A percentile compares a stretch with the other conserved stretches of the same genome.
Evolutionary conservation across 1,140 invertebrate species (phyloP).

Genomic region (Mylabris phalerata): DNA sequence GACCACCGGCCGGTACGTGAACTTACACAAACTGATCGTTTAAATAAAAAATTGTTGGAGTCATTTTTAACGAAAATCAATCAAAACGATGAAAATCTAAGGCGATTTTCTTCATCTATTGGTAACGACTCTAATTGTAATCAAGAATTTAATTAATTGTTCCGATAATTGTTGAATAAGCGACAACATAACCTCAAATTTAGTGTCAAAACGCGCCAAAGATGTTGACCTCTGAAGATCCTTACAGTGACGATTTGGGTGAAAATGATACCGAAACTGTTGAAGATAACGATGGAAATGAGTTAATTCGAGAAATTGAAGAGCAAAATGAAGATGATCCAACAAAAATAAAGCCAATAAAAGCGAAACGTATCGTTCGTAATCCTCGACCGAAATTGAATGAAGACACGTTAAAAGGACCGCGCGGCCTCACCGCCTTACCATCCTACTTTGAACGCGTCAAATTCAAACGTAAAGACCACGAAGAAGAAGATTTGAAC

Average conservation of each 20-base stretch:
- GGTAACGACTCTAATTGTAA: background rate
- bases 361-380: slow-evolving; percentile 50
- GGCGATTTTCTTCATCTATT: slow-evolving; percentile 1
- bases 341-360: slow-evolving; percentile 34
- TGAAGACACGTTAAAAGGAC: slow-evolving; percentile 60
- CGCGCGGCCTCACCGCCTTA: slow-evolving; percentile 70
- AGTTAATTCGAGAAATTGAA: background rate
- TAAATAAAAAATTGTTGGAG: slow-evolving; percentile 55
- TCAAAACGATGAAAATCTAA: slow-evolving; percentile 18
- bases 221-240: slow-evolving; percentile 22
- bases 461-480: slow-evolving; percentile 74
- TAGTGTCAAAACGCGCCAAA: slow-evolving; percentile 1
- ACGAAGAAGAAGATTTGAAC: slow-evolving; percentile 78
- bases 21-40: slow-evolving; percentile 54
- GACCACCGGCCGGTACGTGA: slow-evolving; percentile 36
- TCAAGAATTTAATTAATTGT: slow-evolving; percentile 8
- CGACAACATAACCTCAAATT: slow-evolving; percentile 24
- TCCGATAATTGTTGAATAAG: background rate
- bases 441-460: slow-evolving; percentile 74
- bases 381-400: slow-evolving; percentile 68
- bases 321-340: slow-evolving; percentile 17
- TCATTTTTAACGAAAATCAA: slow-evolving; percentile 54
- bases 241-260: slow-evolving; percentile 19
- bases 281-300: slow-evolving; percentile 16
- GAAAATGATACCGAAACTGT: slow-evolving; percentile 23